phyloP scores from a whole-genome alignment of 2,888 invertebrate species.

The Dynastes maya region DNA sequence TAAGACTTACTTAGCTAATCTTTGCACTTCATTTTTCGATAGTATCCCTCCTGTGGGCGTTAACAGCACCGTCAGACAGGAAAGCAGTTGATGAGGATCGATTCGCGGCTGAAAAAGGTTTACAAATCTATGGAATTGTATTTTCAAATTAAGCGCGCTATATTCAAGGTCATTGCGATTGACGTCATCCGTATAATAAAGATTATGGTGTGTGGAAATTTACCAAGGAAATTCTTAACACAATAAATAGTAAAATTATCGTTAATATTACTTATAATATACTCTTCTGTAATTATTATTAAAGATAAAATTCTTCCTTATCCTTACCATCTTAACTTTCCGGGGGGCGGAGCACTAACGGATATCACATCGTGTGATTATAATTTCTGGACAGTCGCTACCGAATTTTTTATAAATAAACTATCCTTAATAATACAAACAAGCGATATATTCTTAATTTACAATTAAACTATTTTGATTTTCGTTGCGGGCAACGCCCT shows the following conservation, averaged over 20 bases:
- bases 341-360: slow-evolving; percentile 41
- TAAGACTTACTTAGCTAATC: slow-evolving; percentile 85
- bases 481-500: slow-evolving; percentile 56
- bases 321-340: slow-evolving; percentile 50
- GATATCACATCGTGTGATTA: slow-evolving; percentile 49
- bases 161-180: slow-evolving; percentile 35
- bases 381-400: slow-evolving; percentile 26
- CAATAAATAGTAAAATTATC: slow-evolving; percentile 43
- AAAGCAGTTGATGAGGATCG: slow-evolving; percentile 90
- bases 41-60: slow-evolving; percentile 90
- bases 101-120: slow-evolving; percentile 87
- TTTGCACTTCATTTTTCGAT: slow-evolving; percentile 88
- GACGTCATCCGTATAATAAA: slow-evolving; percentile 37
- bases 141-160: slow-evolving; percentile 21
- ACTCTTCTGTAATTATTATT: slow-evolving; percentile 34
- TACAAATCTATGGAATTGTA: slow-evolving; percentile 57
- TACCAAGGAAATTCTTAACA: slow-evolving; percentile 13
- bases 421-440: slow-evolving; percentile 42
- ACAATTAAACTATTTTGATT: slow-evolving; percentile 36
- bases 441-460: slow-evolving; percentile 29
- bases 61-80: slow-evolving; percentile 90
- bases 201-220: slow-evolving; percentile 3
- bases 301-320: slow-evolving; percentile 49
- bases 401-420: slow-evolving; percentile 32
- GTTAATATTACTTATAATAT: slow-evolving; percentile 36